A percentile compares a stretch with the other conserved stretches of the same genome.
Evolutionary conservation across 2,113 vertebrate species (phyloP).

Genomic region (Pelodiscus sinensis): DNA sequence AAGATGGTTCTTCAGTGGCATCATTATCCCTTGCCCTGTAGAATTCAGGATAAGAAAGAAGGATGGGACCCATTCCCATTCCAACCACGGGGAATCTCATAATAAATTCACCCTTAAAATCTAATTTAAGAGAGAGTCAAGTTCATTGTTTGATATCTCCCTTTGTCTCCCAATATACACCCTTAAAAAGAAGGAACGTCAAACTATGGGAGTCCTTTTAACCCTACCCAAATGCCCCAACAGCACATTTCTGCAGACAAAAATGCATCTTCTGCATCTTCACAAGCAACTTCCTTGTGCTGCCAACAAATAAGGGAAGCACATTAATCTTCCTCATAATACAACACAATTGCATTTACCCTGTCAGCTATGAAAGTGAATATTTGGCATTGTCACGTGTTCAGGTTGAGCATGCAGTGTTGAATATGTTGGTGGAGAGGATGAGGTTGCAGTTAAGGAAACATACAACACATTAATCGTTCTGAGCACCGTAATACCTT

Average conservation of each 20-base stretch:
- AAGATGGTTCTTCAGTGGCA: background rate
- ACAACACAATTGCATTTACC: background rate
- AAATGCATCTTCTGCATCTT: background rate
- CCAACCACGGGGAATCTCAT: background rate
- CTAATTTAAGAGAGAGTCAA: background rate
- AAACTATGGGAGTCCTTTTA: background rate
- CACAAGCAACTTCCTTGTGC: background rate
- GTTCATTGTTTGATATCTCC: background rate
- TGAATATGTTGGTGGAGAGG: background rate
- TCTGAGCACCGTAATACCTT: too few species aligned
- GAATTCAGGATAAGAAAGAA: background rate
- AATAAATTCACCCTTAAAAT: background rate
- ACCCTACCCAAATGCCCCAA: background rate
- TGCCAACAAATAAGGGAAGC: constrained; percentile 46
- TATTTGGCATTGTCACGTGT: background rate
- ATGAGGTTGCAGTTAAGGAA: background rate
- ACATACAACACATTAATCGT: too few species aligned
- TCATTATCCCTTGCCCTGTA: background rate
- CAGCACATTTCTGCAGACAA: background rate
- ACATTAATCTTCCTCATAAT: constrained; percentile 28
- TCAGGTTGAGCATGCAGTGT: background rate
- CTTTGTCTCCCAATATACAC: background rate
- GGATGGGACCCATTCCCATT: background rate
- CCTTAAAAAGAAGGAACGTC: background rate
- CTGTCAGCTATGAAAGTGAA: constrained; percentile 16